Conservation (phyloP, 2,888 invertebrate genomes). For the Adelphocoris suturalis region DNA sequence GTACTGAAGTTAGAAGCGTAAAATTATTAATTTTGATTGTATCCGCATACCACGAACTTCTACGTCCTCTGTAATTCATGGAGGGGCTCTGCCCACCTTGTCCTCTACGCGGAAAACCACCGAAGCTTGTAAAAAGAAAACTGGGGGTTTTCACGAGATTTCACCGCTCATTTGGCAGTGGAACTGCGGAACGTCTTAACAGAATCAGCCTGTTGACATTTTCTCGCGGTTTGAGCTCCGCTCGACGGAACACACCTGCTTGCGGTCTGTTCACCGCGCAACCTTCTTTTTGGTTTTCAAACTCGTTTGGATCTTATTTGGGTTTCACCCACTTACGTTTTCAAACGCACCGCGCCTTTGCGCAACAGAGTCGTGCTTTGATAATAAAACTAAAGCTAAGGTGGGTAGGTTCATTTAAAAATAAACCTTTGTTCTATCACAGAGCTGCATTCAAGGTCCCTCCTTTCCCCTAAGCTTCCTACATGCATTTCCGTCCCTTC, state of each 20-base stretch:
- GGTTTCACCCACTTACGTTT: not conserved
- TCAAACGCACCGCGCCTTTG: slow-evolving; percentile 1
- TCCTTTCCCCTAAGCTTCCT: too few relatives aligned
- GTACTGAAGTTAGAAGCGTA: too few relatives aligned
- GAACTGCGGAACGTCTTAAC: not conserved
- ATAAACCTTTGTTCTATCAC: too few relatives aligned
- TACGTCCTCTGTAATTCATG: too few relatives aligned
- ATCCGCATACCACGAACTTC: too few relatives aligned
- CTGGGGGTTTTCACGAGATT: not conserved
- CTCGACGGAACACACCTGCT: not conserved
- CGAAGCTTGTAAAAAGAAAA: not conserved
- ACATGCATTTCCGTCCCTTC: too few relatives aligned
- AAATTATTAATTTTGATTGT: too few relatives aligned
- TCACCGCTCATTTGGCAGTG: not conserved
- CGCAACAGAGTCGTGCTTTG: not conserved
- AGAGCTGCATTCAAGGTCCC: too few relatives aligned
- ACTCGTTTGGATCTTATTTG: not conserved
- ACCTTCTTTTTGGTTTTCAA: slow-evolving; percentile 19
- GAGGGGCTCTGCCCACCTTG: too few relatives aligned
- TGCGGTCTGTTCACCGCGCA: not conserved
- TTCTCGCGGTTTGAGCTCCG: not conserved
- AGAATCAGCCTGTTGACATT: slow-evolving; percentile 25
- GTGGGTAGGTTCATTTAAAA: not conserved
- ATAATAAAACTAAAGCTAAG: not conserved
- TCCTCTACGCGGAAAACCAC: not conserved